Evolutionary conservation across 2,888 invertebrate genomes (phyloP).

Genomic region (Xestobium rufovillosum): DNA sequence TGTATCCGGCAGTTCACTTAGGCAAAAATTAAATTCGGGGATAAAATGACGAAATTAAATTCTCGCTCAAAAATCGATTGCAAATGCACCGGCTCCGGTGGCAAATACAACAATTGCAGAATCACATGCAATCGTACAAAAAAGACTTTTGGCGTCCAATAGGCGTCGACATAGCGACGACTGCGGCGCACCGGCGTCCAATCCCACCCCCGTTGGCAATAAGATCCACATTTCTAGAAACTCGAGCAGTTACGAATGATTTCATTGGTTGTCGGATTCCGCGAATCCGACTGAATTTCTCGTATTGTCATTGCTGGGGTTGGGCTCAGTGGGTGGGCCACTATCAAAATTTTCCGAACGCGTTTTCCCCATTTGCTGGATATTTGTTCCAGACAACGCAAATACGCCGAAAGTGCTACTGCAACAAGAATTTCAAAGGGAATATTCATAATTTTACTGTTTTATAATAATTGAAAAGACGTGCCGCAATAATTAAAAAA

Average conservation of each 20-base stretch:
- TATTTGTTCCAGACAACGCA: too few relatives aligned
- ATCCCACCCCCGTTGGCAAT: conserved; percentile 39
- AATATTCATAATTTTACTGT: too few relatives aligned
- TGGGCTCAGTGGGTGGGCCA: conserved; percentile 25
- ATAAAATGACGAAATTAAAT: conserved; percentile 5
- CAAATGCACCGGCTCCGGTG: conserved; percentile 5
- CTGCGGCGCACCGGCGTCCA: conserved; percentile 35
- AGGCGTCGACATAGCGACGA: conserved; percentile 32
- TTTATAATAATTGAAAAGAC: too few relatives aligned
- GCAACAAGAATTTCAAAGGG: too few relatives aligned
- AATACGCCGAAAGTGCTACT: too few relatives aligned
- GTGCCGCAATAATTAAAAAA: too few relatives aligned
- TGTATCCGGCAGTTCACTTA: conserved; percentile 5
- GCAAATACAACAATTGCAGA: conserved; percentile 24
- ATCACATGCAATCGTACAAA: conserved; percentile 34
- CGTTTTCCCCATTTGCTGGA: too few relatives aligned
- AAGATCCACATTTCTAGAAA: conserved; percentile 43
- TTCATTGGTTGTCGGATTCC: conserved; percentile 39
- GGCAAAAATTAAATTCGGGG: conserved; percentile 12
- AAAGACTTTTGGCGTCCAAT: conserved; percentile 36
- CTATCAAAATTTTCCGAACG: too few relatives aligned
- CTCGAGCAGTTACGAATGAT: conserved; percentile 38
- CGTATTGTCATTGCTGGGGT: conserved; percentile 41
- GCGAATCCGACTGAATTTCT: conserved; percentile 43
- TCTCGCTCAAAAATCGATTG: conserved; percentile 29